Conservation (phyloP, 2,113 vertebrate species). For the Upupa epops region DNA sequence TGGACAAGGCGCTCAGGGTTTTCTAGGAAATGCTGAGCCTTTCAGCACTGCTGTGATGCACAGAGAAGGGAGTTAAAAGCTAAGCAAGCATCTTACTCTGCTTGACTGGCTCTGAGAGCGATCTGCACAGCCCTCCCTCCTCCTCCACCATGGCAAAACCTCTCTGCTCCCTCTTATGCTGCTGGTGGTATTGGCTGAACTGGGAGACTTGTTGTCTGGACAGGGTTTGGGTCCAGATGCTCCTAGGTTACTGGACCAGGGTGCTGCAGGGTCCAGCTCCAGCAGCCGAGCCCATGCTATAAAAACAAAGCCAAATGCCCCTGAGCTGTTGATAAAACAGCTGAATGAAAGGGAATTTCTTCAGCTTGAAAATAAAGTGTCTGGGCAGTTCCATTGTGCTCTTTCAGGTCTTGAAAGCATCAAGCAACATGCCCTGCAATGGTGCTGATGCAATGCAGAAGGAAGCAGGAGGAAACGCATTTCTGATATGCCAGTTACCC, state of each 20-base stretch:
- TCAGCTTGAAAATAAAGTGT: not conserved
- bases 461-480: not conserved
- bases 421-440: not conserved
- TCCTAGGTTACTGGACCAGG: not conserved
- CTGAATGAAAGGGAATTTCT: not conserved
- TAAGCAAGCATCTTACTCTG: not conserved
- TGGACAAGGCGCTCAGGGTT: not conserved
- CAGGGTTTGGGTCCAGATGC: not conserved
- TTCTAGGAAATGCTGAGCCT: not conserved
- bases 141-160: not conserved
- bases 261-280: not conserved
- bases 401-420: not conserved
- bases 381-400: not conserved
- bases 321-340: not conserved
- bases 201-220: not conserved
- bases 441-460: not conserved
- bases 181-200: not conserved
- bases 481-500: constrained; percentile 3
- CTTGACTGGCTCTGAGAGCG: not conserved
- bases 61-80: not conserved
- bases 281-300: not conserved
- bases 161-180: not conserved
- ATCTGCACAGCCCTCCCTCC: not conserved
- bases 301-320: not conserved
- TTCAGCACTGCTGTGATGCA: not conserved